Evolutionary conservation across 2,888 invertebrate genomes (phyloP), one percentile per base, ranked within the genome.

Genomic region (Bombyx huttoni): DNA sequence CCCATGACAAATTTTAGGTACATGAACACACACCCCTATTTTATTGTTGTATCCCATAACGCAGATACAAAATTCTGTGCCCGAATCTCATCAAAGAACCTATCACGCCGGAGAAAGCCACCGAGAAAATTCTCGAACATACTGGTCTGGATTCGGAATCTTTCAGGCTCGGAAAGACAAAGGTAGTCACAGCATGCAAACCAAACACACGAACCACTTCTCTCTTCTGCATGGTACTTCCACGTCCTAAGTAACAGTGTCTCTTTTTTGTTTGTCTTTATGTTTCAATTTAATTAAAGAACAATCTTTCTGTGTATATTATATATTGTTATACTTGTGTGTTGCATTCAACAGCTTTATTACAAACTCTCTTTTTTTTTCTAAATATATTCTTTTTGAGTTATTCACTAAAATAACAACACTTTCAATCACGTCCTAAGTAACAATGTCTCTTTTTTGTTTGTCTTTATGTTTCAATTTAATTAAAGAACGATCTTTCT

Each of bases 51-150:
- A 79, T 84, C 76, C 75, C 73, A 71, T 77, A 90, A 91, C 90
- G 91, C 94, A 97, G 97, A 94, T 99, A 99, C 95, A 97, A 98
- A 92, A 98, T 99, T 93, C 95, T 99, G 93, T 98, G 98, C 91
- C 96, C 98, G 86, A 94, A 94, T 89, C 92, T 90, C 82, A 82
- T 96, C 85, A 93, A 91, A 91, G 93, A 93, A 67, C 90, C 90
- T 67, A 92, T 91, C 81, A 88, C 92, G 63, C 90, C 93, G 60
- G 92, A 93, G 89, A 94, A 95, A 90, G 94, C 94, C 68, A 92
- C 96, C 61, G 90, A 92, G 82, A 91, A 93, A 87, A 94, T 98
- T 89, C 92, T 96, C 89, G 94, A 94, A 66, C 86, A 90, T 71
- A 92, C 94, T 84, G 92, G 93, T 86, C 92, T 99, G 90, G 97